Percentiles rank a stretch among this genome's conserved stretches.
Conservation (phyloP, 2,113 vertebrate genomes). For the Falcunculus frontatus region DNA sequence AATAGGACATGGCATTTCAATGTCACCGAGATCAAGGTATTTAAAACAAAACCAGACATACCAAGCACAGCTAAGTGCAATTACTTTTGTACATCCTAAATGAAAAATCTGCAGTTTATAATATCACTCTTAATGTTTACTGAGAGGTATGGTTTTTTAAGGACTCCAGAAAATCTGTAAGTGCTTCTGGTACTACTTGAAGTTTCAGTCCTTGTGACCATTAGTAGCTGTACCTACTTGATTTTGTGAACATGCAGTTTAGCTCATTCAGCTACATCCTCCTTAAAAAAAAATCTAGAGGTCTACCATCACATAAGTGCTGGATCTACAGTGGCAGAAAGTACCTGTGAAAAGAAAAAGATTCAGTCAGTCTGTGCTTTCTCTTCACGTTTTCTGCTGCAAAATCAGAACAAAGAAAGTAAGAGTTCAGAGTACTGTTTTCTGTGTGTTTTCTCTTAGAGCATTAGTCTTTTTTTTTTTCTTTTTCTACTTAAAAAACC, state of each 20-base stretch:
- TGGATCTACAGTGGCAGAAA: neutral
- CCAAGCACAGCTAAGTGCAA: neutral
- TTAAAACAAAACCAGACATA: neutral
- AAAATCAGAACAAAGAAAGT: neutral
- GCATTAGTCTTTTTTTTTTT: neutral
- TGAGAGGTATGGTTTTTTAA: neutral
- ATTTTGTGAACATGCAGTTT: neutral
- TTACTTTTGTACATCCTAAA: neutral
- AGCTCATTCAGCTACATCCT: neutral
- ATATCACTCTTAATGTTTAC: neutral
- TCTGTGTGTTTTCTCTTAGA: neutral
- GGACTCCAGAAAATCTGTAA: neutral
- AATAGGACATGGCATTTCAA: slow-evolving; percentile 75
- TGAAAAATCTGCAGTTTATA: neutral
- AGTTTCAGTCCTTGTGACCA: neutral
- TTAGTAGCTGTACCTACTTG: neutral
- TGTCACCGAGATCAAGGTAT: slow-evolving; percentile 74
- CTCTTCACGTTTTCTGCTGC: neutral
- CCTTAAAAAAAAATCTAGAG: neutral
- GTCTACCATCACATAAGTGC: too few species aligned
- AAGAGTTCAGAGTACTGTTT: neutral
- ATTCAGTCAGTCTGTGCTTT: neutral
- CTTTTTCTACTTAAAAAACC: neutral
- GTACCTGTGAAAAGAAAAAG: neutral
- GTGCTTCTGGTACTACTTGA: neutral